Base-by-base conservation (phyloP, 2,888 invertebrate species). In the Hartigia nigra region DNA sequence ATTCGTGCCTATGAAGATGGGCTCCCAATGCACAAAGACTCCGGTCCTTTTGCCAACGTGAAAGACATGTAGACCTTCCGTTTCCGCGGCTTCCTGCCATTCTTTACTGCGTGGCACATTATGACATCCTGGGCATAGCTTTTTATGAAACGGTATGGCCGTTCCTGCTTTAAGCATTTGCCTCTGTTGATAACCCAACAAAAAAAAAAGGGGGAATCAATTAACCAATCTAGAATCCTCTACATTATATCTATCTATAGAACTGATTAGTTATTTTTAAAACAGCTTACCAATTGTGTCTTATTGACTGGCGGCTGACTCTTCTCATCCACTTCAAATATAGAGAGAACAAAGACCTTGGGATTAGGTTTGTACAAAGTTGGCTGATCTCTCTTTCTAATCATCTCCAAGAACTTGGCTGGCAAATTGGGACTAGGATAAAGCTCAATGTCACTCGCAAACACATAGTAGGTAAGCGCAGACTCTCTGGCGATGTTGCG, bases 121-220 rank as follows among this genome's bases (percentile, higher is more conserved):
- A 91, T 98, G 98, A 82, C 98, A 98, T 82, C 95, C 95, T 4
- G 97, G 95, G 89, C 98, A 98, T 77, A 98, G 95, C 88, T 95
- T 96, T 90, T 98, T 97, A 91, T 98, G 98, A 92, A 98, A 98
- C 72, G 97, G 97, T 89, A 98, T 96, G 23, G 97, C 98, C 69
- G 95, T 95, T 81, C 96, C 96, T 75, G 94, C 94, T 80, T 94
- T 93, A 86, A 98, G 91, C 95, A 97, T 96, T 82, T 93, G 93
- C 87, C 95, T 94, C 90, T 93, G 82, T 3, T 86, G 84, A 80
- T 3, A 37, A 37, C n/a, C n/a, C n/a, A n/a, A n/a, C n/a, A 78
- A 76, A 69, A 55, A 75, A 9, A 76, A 9, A 76, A 4, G 35
- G 39, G 2, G 35, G 4, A 34, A 34, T 34, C 34, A 55, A 9